These are phyloP conservation scores for Halictus quadricinctus DNA, from an alignment of 2,888 invertebrate genomes.

Conservation along the genomic window DNA sequence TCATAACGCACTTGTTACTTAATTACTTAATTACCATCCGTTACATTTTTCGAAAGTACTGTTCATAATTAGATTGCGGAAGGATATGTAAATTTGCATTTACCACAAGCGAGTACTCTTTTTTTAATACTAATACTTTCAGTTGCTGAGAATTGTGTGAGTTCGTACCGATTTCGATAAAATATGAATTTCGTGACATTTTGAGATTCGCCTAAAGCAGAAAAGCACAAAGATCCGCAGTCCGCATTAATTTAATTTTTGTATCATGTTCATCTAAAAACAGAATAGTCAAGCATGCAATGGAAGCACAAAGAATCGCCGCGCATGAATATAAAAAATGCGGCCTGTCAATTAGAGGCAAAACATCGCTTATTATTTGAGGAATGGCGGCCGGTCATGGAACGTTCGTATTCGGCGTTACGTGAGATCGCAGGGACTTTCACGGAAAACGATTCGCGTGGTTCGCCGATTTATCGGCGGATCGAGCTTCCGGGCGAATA, in stretches of 20 bases:
- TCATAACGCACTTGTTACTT: background rate
- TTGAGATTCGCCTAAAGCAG: background rate
- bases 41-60: background rate
- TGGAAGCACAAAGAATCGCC: background rate
- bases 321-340: constrained; percentile 25
- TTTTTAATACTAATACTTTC: background rate
- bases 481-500: constrained; percentile 41
- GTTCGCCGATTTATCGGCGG: constrained; percentile 31
- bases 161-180: too few species aligned
- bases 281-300: background rate
- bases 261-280: background rate
- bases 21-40: background rate
- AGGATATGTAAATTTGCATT: background rate
- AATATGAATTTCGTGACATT: background rate
- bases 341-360: constrained; percentile 34
- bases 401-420: background rate
- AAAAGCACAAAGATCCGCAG: background rate
- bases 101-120: background rate
- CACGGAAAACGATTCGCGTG: constrained; percentile 49
- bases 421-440: constrained; percentile 23
- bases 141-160: background rate
- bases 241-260: background rate
- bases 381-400: constrained; percentile 30
- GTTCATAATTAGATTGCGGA: background rate
- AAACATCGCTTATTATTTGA: constrained; percentile 25